Percentiles rank a stretch among this genome's conserved stretches.
Conservation (phyloP, 2,888 invertebrate species). For the Thymelicus lineola region DNA sequence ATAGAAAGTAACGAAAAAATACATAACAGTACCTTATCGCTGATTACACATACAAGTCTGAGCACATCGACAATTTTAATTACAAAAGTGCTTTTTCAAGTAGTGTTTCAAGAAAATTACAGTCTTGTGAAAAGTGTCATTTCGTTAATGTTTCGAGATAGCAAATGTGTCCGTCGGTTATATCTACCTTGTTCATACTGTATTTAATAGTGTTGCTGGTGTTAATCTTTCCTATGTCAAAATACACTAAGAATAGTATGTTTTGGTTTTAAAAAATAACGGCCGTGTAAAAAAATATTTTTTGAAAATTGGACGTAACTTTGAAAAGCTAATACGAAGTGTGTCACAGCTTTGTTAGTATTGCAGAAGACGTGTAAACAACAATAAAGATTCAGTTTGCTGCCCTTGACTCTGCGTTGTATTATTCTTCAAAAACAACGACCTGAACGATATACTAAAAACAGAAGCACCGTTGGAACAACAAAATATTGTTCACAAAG, state of each 20-base stretch:
- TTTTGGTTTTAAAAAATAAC: constrained; percentile 32
- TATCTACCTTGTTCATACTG: constrained; percentile 69
- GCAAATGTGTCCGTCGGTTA: constrained; percentile 59
- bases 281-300: not conserved
- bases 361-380: not conserved
- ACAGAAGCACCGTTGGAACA: not conserved
- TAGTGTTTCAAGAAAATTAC: not conserved
- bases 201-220: constrained; percentile 72
- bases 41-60: not conserved
- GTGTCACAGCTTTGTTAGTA: not conserved
- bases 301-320: no score
- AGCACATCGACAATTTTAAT: not conserved
- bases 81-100: not conserved
- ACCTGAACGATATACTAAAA: not conserved
- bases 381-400: not conserved
- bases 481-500: not conserved
- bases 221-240: constrained; percentile 73
- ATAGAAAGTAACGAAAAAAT: constrained; percentile 16
- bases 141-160: not conserved
- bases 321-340: no score
- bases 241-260: constrained; percentile 56
- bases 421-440: not conserved
- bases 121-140: not conserved
- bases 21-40: not conserved
- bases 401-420: not conserved